Base-by-base conservation (phyloP, 2,797 vertebrate genomes). In the Kryptolebias ocellatus region DNA sequence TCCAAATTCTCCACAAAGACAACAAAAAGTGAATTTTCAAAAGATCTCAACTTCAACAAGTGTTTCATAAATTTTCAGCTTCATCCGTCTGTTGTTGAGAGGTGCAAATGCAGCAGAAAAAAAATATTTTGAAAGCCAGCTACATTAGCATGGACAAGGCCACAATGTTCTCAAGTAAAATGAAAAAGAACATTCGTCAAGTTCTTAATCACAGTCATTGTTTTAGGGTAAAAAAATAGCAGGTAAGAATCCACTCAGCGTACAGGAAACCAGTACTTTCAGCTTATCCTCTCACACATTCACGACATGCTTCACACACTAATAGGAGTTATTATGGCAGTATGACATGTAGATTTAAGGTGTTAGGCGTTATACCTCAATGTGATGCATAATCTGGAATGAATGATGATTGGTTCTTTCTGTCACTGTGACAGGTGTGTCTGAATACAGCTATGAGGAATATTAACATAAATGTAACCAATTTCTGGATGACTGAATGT, bases 391-490 rank as follows among this genome's bases (percentile, higher is more conserved):
- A 18, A 52, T 10, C 14, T 12, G 11, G 14, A 12, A 42, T 27
- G 20, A 17, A 31, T 31, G 28, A 16, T 9, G 16, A 31, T 17
- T 31, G 28, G 27, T 53, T 15, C 39, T 14, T 31, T 6, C 52
- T 17, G 28, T 31, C 28, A 17, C 4, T 1, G 16, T 53, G 28
- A 17, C 29, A n/a, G 28, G 17, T 54, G 27, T 2, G 29, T 31
- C 17, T 34, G 28, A 54, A 34, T 54, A 17, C 34, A n/a, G 7
- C 53, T 9, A 34, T 34, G 16, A 58, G 56, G 24, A 20, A 11
- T 24, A 27, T 58, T 17, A 16, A 44, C 20, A 27, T 44, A 74
- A 76, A 65, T 51, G 69, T 31, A 72, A 76, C 76, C 70, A 60
- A 60, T 74, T 46, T 6, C 10, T 12, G n/a, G 56, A 76, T 73